Conservation (phyloP, 2,113 vertebrate genomes). For the Mirounga angustirostris region DNA sequence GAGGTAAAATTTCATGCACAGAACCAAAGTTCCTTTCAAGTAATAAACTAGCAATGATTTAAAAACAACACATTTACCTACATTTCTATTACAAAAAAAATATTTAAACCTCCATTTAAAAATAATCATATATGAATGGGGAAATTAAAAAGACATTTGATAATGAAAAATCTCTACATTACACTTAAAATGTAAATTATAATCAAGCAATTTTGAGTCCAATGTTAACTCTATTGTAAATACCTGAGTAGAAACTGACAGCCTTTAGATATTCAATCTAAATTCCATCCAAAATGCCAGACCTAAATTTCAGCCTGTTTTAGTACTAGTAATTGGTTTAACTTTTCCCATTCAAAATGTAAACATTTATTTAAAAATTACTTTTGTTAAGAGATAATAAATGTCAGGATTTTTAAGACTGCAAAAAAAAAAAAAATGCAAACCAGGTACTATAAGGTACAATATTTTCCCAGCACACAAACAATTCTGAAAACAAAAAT, state of each 20-base stretch:
- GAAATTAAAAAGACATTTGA: conserved; percentile 20
- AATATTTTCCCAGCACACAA: conserved; percentile 48
- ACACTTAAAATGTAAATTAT: conserved; percentile 2
- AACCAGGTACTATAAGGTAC: background rate
- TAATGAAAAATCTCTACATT: conserved; percentile 45
- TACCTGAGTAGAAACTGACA: conserved; percentile 9
- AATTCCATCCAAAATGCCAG: conserved; percentile 6
- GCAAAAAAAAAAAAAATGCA: background rate
- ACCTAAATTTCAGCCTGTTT: conserved; percentile 5
- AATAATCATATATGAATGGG: background rate
- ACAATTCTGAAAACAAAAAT: conserved; percentile 21
- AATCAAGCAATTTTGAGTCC: conserved; percentile 40
- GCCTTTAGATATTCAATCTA: background rate
- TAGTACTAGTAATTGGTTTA: background rate
- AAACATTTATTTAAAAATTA: conserved; percentile 55
- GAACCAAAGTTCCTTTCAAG: conserved; percentile 22
- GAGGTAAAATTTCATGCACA: background rate
- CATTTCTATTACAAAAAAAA: conserved; percentile 45
- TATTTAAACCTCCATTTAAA: conserved; percentile 37
- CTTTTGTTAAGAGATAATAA: conserved; percentile 25
- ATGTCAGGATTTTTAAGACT: conserved; percentile 5
- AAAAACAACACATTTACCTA: conserved; percentile 16
- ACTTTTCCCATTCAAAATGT: conserved; percentile 16
- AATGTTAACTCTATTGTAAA: conserved; percentile 35
- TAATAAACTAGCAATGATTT: conserved; percentile 38